Evolutionary conservation across 1,140 invertebrate genomes (phyloP).

Genomic region (Zaprionus ghesquierei): DNA sequence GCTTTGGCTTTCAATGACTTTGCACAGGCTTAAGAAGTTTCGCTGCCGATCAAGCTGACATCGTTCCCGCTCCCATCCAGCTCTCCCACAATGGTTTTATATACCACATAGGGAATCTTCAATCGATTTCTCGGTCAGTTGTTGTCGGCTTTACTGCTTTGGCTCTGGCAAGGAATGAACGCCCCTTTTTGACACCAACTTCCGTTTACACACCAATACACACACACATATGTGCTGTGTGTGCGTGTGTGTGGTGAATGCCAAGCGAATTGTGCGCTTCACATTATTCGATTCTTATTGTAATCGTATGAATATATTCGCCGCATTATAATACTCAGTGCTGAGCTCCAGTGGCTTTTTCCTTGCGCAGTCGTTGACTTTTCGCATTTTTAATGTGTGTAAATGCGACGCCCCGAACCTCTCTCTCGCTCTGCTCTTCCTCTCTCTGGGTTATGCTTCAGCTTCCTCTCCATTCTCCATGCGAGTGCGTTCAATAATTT

Average conservation of each 20-base stretch:
- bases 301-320: constrained; percentile 79
- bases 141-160: constrained; percentile 29
- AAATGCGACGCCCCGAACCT: constrained; percentile 26
- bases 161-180: background rate
- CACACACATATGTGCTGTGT: background rate
- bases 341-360: constrained; percentile 72
- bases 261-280: constrained; percentile 37
- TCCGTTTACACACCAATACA: constrained; percentile 12
- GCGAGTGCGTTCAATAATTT: constrained; percentile 73
- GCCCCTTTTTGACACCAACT: constrained; percentile 39
- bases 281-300: constrained; percentile 79
- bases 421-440: background rate
- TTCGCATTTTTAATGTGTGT: constrained; percentile 78
- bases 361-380: constrained; percentile 74
- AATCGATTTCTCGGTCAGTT: constrained; percentile 36
- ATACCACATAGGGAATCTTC: constrained; percentile 17
- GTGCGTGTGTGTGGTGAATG: constrained; percentile 16
- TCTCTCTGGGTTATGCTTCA: background rate
- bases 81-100: background rate
- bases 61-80: background rate
- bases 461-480: constrained; percentile 10
- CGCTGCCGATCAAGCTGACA: background rate
- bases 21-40: background rate
- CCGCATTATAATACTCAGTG: constrained; percentile 70
- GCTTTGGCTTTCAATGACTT: constrained; percentile 24